Evolutionary conservation across 2,888 invertebrate genomes (phyloP).

Genomic region (Drosophila neotestacea): DNA sequence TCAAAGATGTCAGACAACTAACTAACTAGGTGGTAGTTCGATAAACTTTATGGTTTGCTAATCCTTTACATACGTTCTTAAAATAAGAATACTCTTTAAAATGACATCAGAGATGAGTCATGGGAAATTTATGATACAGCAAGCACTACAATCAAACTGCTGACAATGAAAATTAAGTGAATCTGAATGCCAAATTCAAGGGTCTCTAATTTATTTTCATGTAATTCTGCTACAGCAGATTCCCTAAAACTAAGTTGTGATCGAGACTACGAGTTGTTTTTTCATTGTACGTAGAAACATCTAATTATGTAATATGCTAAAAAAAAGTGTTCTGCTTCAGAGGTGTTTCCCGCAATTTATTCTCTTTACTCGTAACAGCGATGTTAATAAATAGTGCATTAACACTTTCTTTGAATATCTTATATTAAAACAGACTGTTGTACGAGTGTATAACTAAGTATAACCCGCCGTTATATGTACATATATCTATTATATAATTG

Average conservation of each 20-base stretch:
- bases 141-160: neutral
- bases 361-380: neutral
- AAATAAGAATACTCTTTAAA: neutral
- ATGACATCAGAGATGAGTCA: neutral
- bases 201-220: neutral
- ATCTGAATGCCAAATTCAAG: neutral
- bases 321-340: neutral
- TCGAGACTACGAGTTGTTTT: neutral
- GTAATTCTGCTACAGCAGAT: neutral
- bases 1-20: neutral
- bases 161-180: neutral
- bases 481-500: constrained; percentile 55
- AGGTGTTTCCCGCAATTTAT: neutral
- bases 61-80: neutral
- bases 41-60: neutral
- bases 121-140: neutral
- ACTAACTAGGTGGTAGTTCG: neutral
- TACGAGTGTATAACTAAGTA: constrained; percentile 1
- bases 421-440: constrained; percentile 31
- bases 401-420: constrained; percentile 22
- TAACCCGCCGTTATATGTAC: neutral
- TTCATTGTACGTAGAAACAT: neutral
- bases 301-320: neutral
- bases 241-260: neutral
- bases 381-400: constrained; percentile 11